Evolutionary conservation across 2,888 invertebrate genomes (phyloP), one percentile per base, ranked within the genome.

Genomic region (Loripinus fragilis): DNA sequence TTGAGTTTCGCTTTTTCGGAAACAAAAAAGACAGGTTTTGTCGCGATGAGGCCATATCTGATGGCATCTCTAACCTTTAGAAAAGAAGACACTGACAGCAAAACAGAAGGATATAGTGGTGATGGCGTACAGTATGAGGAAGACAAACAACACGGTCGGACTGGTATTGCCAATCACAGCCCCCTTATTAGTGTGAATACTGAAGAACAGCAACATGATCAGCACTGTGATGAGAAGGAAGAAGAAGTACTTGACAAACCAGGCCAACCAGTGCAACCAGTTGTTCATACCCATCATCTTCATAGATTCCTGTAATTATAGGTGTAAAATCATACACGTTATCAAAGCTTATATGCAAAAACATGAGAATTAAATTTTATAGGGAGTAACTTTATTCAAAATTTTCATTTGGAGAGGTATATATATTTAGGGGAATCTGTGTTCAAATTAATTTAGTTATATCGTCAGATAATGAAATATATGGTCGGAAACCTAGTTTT

Each of bases 241-340:
- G 3, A 96, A 86, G 85, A 97, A 95, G 74, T 96, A 96, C 91
- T 97, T 97, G 60, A 96, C 94, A 93, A 97, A 97, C 97, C 97
- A 97, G 0, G 97, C 97, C 0, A 95, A 92, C 97, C 98, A 98
- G 89, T 97, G 96, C 84, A 97, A 94, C 96, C 97, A 97, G 72
- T 96, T 96, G 42, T 96, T 95, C 38, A 98, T 94, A 1, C 98
- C 98, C 96, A 97, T 97, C 94, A 98, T 97, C 94, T 97, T 97
- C 97, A 98, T 96, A 0, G 97, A 96, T 95, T 98, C 98, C 96
- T 97, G 94, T 45, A 76, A 79, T 7, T 8, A 28, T n/a, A n/a
- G n/a, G n/a, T n/a, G n/a, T 55, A 55, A 48, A 15, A 38, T 38
- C 38, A 38, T 38, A 38, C 12, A 5, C 5, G 12, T 38, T 38